Evolutionary conservation across 2,797 vertebrate species (phyloP), one percentile per base, ranked within the genome.

Genomic region (Kryptopterus vitreolus): DNA sequence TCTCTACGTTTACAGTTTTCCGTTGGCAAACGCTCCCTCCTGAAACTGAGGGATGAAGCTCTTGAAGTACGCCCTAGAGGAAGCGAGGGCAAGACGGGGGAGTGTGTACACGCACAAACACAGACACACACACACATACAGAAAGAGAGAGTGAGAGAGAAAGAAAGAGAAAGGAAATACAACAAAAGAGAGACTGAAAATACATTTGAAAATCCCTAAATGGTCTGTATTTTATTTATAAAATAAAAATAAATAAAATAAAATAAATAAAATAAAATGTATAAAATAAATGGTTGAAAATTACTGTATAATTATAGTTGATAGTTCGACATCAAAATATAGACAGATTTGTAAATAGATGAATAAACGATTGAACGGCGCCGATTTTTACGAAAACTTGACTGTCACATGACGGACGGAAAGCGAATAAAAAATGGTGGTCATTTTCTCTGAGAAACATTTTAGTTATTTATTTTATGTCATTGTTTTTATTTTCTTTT

Each of bases 41-140:
- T 99, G 98, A 94, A 99, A 99, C 92, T 98, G 97, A 87, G 97
- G 97, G 85, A 99, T 96, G 87, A 98, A 99, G 74, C 93, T 96
- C 94, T 95, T 98, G 95, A 98, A 99, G 92, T 98, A 95, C 0
- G 94, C 94, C 92, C 97, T 99, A 90, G 77, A 66, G 79, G 79
- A 82, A 89, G 16, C 82, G 53, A 79, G 76, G 81, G 76, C 69
- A n/a, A 63, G 55, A 61, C 78, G 85, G 80, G 83, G 84, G 35
- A 13, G 58, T 35, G 52, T 26, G 33, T 3, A 22, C 24, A 77
- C 6, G 55, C 8, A 24, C 3, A 50, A 1, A 69, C 16, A 43
- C 12, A 76, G 48, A 62, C 35, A 57, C 62, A 52, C 10, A 52
- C 59, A 57, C 26, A 79, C 38, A 66, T 68, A 83, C 35, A 76